Conservation (phyloP, 2,113 vertebrate genomes). For the Saccopteryx bilineata region DNA sequence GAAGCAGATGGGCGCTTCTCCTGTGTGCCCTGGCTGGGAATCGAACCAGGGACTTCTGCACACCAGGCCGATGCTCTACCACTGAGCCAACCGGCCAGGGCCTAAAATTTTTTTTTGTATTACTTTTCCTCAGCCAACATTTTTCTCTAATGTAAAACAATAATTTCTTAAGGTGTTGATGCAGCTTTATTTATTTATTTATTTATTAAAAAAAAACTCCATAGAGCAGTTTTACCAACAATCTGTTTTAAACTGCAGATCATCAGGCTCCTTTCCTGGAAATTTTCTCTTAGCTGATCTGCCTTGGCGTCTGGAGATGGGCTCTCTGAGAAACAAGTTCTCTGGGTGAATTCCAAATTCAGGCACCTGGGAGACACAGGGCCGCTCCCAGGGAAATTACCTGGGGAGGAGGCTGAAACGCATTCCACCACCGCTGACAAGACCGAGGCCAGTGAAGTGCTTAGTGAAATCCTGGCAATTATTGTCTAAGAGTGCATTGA, state of each 20-base stretch:
- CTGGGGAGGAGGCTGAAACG: background rate
- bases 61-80: too few species aligned
- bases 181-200: background rate
- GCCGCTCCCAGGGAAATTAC: background rate
- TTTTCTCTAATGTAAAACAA: constrained; percentile 12
- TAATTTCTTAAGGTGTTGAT: background rate
- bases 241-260: background rate
- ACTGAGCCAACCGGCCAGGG: too few species aligned
- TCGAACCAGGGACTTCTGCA: too few species aligned
- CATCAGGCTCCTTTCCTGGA: background rate
- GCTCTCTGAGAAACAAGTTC: background rate
- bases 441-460: background rate
- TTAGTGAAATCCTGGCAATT: background rate
- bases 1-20: too few species aligned
- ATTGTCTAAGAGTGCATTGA: background rate
- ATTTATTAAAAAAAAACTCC: too few species aligned
- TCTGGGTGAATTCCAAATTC: background rate
- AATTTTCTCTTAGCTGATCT: background rate
- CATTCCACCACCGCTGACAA: background rate
- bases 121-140: background rate
- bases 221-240: background rate
- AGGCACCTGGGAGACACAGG: background rate
- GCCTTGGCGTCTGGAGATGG: background rate
- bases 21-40: too few species aligned
- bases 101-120: background rate